Conservation (phyloP, 2,113 vertebrate species). For the Gymnorhina tibicen region DNA sequence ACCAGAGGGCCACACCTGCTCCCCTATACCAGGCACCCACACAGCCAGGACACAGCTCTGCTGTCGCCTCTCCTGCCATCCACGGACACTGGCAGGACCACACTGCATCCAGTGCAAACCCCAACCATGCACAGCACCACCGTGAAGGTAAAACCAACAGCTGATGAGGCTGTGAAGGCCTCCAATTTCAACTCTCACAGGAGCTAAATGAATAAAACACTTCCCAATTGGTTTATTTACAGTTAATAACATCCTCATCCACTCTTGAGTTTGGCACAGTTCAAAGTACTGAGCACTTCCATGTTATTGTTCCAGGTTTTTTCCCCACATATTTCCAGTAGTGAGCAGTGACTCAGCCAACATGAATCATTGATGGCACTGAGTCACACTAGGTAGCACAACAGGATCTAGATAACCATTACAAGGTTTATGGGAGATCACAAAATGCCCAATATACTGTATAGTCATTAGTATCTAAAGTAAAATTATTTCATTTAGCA, state of each 20-base stretch:
- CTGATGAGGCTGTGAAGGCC: neutral
- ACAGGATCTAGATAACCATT: neutral
- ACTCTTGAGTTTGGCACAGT: neutral
- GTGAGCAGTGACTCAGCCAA: conserved; percentile 35
- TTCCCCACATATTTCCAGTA: neutral
- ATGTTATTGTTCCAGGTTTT: neutral
- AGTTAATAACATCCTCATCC: neutral
- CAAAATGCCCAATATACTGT: neutral
- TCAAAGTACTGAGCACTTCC: neutral
- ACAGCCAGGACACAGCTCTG: neutral
- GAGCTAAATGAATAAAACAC: conserved; percentile 8
- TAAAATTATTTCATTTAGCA: neutral
- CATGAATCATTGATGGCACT: conserved; percentile 49
- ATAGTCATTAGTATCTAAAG: neutral
- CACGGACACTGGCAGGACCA: neutral
- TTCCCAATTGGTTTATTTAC: conserved; percentile 21
- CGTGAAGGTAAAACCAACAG: neutral
- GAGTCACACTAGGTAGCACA: conserved; percentile 44
- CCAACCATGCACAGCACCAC: neutral
- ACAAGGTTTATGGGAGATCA: neutral
- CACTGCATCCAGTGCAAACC: neutral
- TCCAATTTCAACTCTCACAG: neutral
- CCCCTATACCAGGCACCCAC: accelerated
- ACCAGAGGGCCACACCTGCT: accelerated
- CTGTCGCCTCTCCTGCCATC: neutral